phyloP scores from a whole-genome alignment of 2,797 vertebrate genomes.

The Tangara arthus region DNA sequence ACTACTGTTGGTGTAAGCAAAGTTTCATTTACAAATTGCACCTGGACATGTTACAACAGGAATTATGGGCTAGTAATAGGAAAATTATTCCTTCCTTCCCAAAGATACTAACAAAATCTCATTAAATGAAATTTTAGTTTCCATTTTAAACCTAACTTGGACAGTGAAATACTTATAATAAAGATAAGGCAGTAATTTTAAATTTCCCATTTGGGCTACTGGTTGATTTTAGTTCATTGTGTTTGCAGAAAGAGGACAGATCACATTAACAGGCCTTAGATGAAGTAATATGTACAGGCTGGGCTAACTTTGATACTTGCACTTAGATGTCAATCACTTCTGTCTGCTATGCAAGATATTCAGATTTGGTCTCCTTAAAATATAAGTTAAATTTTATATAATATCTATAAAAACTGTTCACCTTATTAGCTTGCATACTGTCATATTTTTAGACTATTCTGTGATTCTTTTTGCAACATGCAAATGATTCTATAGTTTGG shows the following conservation, averaged over 20 bases:
- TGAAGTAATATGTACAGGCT: neutral
- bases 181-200: neutral
- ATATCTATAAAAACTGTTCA: neutral
- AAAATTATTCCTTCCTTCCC: neutral
- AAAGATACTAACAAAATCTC: neutral
- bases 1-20: neutral
- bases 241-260: neutral
- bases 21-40: neutral
- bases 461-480: neutral
- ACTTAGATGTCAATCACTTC: neutral
- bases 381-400: neutral
- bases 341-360: neutral
- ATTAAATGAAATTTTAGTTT: neutral
- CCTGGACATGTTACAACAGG: neutral
- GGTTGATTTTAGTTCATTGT: neutral
- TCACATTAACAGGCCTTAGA: neutral
- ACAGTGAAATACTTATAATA: neutral
- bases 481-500: neutral
- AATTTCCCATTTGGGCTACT: neutral
- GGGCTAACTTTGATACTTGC: neutral
- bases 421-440: neutral
- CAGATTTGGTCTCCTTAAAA: neutral
- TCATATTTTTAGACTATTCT: neutral
- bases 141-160: neutral
- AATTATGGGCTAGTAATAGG: neutral